Evolutionary conservation across 2,888 invertebrate genomes (phyloP).

Genomic region (Lycocerus yunnanus): DNA sequence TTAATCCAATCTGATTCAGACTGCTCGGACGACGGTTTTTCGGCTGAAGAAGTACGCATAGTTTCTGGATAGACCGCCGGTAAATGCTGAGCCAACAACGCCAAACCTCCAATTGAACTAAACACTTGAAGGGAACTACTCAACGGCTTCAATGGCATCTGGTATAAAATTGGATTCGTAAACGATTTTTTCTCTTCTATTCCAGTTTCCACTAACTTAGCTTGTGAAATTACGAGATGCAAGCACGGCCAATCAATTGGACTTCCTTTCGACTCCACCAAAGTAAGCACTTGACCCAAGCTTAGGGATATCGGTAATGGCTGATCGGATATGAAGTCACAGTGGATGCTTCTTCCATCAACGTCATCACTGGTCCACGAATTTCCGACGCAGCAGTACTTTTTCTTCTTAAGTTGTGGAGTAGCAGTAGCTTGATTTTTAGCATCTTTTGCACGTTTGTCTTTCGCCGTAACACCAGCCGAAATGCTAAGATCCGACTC

Average conservation of each 20-base stretch:
- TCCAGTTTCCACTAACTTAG: conserved; percentile 37
- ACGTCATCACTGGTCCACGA: conserved; percentile 41
- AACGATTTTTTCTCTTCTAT: conserved; percentile 31
- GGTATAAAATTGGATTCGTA: conserved; percentile 34
- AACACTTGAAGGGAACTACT: conserved; percentile 79
- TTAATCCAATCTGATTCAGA: conserved; percentile 58
- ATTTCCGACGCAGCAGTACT: conserved; percentile 41
- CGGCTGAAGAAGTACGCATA: conserved; percentile 60
- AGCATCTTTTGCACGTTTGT: conserved; percentile 84
- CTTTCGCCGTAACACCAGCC: conserved; percentile 86
- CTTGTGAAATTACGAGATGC: conserved; percentile 52
- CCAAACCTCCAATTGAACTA: conserved; percentile 85
- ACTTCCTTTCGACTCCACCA: conserved; percentile 48
- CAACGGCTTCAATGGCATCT: conserved; percentile 53
- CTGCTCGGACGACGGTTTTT: conserved; percentile 60
- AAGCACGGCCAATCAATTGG: conserved; percentile 54
- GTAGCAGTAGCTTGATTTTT: conserved; percentile 63
- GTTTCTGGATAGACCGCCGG: conserved; percentile 87
- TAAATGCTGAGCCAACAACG: conserved; percentile 84
- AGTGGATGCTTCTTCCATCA: conserved; percentile 50
- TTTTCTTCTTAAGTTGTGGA: conserved; percentile 53
- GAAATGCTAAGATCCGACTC: conserved; percentile 70
- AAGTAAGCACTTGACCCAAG: conserved; percentile 50
- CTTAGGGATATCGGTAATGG: conserved; percentile 50
- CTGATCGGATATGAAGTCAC: conserved; percentile 49